Conservation (phyloP, 2,797 vertebrate species). For the Sitta carolinensis region DNA sequence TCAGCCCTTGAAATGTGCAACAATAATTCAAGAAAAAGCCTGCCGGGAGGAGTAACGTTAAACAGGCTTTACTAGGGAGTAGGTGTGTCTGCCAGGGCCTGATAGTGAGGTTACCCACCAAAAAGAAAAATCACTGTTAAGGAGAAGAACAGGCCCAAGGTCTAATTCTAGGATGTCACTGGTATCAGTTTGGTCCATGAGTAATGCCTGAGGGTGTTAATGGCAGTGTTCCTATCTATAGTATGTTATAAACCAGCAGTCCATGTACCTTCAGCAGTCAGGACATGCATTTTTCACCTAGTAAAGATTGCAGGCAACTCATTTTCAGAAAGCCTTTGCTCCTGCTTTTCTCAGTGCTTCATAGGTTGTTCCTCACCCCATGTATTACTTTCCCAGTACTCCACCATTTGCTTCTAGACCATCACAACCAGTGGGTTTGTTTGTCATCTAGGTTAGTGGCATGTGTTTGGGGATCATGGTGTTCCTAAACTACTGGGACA, state of each 20-base stretch:
- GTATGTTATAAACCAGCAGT: not conserved
- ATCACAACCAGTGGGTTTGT: not conserved
- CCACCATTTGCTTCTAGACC: not conserved
- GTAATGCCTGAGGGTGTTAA: not conserved
- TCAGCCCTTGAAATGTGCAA: conserved; percentile 12
- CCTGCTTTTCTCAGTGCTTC: not conserved
- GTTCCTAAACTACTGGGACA: not conserved
- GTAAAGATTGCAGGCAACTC: not conserved
- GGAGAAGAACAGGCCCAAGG: not conserved
- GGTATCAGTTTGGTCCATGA: not conserved
- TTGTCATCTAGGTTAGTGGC: not conserved
- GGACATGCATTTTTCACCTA: not conserved
- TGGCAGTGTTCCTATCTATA: not conserved
- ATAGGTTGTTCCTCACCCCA: not conserved
- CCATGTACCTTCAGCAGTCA: not conserved
- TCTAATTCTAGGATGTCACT: not conserved
- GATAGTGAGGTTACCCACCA: not conserved
- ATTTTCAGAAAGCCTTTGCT: not conserved
- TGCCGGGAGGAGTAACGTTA: conserved; percentile 25
- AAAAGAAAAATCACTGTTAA: not conserved
- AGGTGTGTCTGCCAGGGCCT: not conserved
- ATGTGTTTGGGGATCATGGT: not conserved
- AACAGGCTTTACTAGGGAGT: not conserved
- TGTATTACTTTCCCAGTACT: not conserved
- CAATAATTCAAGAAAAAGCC: conserved; percentile 22